Base-by-base conservation (phyloP, 2,113 vertebrate genomes). In the Neodon shergylaensis region DNA sequence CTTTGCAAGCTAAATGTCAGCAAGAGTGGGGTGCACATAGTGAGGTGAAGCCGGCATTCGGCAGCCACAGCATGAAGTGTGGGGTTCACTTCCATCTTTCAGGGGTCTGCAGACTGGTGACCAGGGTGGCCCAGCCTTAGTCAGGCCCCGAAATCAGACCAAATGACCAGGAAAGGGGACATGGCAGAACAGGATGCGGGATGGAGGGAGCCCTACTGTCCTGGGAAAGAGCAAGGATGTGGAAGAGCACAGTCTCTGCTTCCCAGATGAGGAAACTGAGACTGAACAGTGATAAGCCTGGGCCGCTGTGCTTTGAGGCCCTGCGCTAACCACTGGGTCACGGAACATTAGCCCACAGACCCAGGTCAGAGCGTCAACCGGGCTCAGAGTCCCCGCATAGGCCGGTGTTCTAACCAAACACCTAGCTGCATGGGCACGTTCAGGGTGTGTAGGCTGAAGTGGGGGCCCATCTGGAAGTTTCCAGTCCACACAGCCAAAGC, bases 401-500 rank as follows among this genome's bases (percentile, higher is more conserved):
- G 22, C 33, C 9, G 70, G 47, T 2, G 0, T n/a, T 66, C 63
- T 44, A 13, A 63, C 49, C 11, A 78, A 72, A 93, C 39, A 22
- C 65, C 79, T 0, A 0, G 85, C 47, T 36, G 3, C 1, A 31
- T 70, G 73, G 82, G 66, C 14, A 0, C 0, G 0, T 39, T n/a
- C 39, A 39, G 70, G 33, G 65, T 31, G 36, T 24, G 19, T 0
- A 0, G 31, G 61, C 22, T 70, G 81, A 70, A 39, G 5, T 22
- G 7, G 31, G 42, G 49, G 24, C 24, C 9, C 0, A 0, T 91
- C 85, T 83, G 1, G 6, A 49, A 94, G 85, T 52, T 92, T 88
- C 89, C 49, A 65, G 49, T 76, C 58, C 58, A 96, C 88, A 28
- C 84, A 74, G 31, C 76, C 83, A 97, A 83, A 82, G 88, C 91